phyloP scores from a whole-genome alignment of 2,888 invertebrate species.

The Aporophyla nigra region DNA sequence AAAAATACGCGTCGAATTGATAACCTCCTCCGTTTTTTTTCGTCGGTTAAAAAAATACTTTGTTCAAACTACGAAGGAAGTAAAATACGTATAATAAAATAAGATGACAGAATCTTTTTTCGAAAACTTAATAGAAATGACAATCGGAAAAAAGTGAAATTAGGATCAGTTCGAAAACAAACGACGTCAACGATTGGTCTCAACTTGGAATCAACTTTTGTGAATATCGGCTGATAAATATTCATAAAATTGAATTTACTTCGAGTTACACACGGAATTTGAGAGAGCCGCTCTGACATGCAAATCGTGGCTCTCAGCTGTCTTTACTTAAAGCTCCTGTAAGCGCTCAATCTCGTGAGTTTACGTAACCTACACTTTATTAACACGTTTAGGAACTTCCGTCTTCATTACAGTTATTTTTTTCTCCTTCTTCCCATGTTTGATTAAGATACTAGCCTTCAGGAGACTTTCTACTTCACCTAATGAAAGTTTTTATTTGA shows the following conservation, averaged over 20 bases:
- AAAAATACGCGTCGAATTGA: too few relatives aligned
- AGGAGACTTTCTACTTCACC: not conserved
- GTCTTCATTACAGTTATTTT: not conserved
- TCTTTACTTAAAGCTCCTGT: constrained; percentile 10
- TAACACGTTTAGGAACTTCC: too few relatives aligned
- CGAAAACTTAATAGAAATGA: too few relatives aligned
- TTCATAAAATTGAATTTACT: not conserved
- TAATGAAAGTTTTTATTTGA: constrained; percentile 26
- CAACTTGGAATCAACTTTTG: not conserved
- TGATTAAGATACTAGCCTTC: constrained; percentile 16
- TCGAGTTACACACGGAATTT: constrained; percentile 9
- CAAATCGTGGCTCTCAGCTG: not conserved
- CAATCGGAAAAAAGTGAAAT: not conserved
- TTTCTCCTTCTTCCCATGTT: not conserved
- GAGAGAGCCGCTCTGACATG: not conserved
- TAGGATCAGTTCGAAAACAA: not conserved
- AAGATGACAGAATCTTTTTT: not conserved
- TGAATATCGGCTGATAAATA: constrained; percentile 14
- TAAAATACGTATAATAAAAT: not conserved
- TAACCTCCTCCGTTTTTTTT: too few relatives aligned
- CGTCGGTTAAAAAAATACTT: too few relatives aligned
- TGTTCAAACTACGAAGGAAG: not conserved
- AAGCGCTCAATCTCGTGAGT: not conserved
- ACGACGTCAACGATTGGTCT: not conserved
- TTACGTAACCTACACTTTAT: not conserved